Evolutionary conservation across 2,113 vertebrate species (phyloP).

Genomic region (Charina bottae): DNA sequence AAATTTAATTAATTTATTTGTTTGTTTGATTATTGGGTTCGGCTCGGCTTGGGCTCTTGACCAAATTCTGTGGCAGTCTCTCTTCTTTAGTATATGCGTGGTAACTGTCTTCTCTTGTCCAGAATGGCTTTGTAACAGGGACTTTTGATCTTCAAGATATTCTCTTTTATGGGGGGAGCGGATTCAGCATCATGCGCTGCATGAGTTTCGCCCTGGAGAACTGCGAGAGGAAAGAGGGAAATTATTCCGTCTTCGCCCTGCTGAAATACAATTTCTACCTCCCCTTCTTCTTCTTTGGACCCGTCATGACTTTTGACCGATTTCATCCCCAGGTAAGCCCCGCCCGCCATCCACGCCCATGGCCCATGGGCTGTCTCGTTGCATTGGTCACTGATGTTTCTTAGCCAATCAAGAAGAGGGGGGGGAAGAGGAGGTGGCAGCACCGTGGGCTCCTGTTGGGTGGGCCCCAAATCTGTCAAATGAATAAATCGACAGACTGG

Average conservation of each 20-base stretch:
- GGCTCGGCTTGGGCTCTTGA: no score
- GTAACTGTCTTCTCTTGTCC: constrained; percentile 62
- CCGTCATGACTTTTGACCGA: constrained; percentile 94
- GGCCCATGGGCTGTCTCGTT: no score
- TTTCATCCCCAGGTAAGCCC: constrained; percentile 85
- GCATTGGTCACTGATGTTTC: not conserved
- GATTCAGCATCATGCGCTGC: constrained; percentile 92
- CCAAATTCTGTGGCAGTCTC: not conserved
- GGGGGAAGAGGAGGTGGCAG: not conserved
- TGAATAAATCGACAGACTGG: not conserved
- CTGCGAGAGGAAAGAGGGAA: constrained; percentile 81
- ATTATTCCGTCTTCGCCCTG: constrained; percentile 88
- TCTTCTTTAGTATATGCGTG: not conserved
- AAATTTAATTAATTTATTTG: not conserved
- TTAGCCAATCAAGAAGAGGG: not conserved
- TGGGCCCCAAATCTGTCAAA: not conserved
- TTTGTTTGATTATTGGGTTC: no score
- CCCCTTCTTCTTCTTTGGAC: constrained; percentile 97
- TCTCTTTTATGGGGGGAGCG: constrained; percentile 89
- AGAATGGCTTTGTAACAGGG: constrained; percentile 84
- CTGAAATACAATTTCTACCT: constrained; percentile 99
- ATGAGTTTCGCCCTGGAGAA: constrained; percentile 94
- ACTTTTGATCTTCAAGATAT: constrained; percentile 90
- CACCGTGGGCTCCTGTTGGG: not conserved
- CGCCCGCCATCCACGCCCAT: rapidly evolving